phyloP scores from a whole-genome alignment of 2,113 vertebrate species.

The Mustelus asterias region DNA sequence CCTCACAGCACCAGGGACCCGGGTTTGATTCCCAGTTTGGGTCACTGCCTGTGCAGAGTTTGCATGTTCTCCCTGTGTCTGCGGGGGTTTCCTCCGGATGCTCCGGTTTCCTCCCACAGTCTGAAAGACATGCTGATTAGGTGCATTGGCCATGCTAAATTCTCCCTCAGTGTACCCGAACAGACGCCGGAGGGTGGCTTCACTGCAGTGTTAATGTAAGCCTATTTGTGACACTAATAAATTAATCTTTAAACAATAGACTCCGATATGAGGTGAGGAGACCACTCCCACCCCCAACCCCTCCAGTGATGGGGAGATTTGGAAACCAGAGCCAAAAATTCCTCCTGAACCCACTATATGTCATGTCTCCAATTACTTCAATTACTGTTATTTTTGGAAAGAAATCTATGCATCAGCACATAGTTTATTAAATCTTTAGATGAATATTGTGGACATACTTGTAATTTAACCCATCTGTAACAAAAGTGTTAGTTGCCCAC shows the following conservation, averaged over 20 bases:
- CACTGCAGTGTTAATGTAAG: no score
- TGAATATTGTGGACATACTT: neutral
- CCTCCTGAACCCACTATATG: neutral
- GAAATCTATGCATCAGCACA: neutral
- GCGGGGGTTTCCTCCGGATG: no score
- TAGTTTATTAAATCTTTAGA: neutral
- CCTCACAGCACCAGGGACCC: no score
- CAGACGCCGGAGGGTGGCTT: no score
- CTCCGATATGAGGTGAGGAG: neutral
- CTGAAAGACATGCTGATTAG: no score
- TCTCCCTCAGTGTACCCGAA: no score
- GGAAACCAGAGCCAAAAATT: neutral
- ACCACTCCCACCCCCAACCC: neutral
- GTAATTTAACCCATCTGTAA: neutral
- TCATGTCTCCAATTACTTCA: neutral
- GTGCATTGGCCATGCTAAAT: no score
- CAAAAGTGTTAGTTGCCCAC: neutral
- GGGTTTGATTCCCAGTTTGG: no score
- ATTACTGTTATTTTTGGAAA: neutral
- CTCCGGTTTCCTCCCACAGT: no score
- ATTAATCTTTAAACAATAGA: neutral
- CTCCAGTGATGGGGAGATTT: neutral
- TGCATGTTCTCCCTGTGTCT: no score
- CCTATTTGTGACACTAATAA: no score
- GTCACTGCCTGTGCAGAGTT: no score